Conservation (phyloP, 2,888 invertebrate genomes). For the Vesta saturnalis region DNA sequence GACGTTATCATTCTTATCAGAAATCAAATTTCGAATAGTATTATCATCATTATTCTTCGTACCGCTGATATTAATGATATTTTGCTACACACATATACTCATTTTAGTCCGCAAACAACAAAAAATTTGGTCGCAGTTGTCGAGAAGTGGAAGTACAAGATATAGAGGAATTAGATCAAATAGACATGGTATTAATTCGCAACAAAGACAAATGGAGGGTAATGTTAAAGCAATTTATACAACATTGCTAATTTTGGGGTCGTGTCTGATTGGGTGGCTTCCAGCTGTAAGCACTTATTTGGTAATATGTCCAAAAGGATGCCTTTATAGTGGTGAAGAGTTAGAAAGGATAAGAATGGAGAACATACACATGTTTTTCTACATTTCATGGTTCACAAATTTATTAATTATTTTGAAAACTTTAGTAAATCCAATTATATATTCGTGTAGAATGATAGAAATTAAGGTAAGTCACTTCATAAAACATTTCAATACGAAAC, state of each 20-base stretch:
- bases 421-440: slow-evolving; percentile 72
- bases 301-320: slow-evolving; percentile 64
- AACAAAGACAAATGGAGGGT: slow-evolving; percentile 60
- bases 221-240: slow-evolving; percentile 70
- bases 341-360: slow-evolving; percentile 30
- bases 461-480: slow-evolving; percentile 63
- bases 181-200: slow-evolving; percentile 44
- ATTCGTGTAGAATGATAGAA: slow-evolving; percentile 73
- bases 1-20: slow-evolving; percentile 28
- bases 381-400: slow-evolving; percentile 56
- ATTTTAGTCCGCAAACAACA: slow-evolving; percentile 67
- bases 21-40: slow-evolving; percentile 51
- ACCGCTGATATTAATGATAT: slow-evolving; percentile 68
- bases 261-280: slow-evolving; percentile 70
- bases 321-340: slow-evolving; percentile 49
- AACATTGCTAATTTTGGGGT: slow-evolving; percentile 70
- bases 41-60: slow-evolving; percentile 67
- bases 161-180: slow-evolving; percentile 34
- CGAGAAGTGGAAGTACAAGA: slow-evolving; percentile 59
- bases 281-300: slow-evolving; percentile 69
- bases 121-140: slow-evolving; percentile 61
- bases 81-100: slow-evolving; percentile 70
- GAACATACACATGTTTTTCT: slow-evolving; percentile 37
- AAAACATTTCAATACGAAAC: no score
- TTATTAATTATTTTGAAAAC: slow-evolving; percentile 70